Evolutionary conservation across 2,888 invertebrate genomes (phyloP).

Genomic region (Didymodactylos carnosus): DNA sequence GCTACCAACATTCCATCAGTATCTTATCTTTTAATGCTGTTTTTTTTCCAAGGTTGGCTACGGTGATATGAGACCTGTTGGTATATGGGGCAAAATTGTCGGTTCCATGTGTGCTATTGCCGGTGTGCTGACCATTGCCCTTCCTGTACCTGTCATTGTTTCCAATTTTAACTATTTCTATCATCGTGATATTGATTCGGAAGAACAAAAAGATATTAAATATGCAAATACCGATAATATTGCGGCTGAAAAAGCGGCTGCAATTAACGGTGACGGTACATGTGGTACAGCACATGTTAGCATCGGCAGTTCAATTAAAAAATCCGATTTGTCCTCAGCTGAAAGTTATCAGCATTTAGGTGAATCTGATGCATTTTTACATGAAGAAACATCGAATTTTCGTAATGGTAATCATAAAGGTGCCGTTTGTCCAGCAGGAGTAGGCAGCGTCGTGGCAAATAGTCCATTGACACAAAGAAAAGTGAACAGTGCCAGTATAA

Average conservation of each 20-base stretch:
- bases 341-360: not conserved
- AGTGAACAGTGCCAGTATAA: too few relatives aligned
- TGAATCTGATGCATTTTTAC: not conserved
- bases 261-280: not conserved
- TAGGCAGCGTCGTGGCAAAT: too few relatives aligned
- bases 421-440: too few relatives aligned
- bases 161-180: slow-evolving; percentile 15
- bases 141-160: slow-evolving; percentile 15
- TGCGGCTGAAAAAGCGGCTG: not conserved
- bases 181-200: slow-evolving; percentile 13
- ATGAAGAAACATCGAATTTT: too few relatives aligned
- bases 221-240: not conserved
- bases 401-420: too few relatives aligned
- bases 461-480: too few relatives aligned
- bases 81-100: slow-evolving; percentile 15
- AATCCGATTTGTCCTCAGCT: not conserved
- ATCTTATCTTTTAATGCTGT: not conserved
- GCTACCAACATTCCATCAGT: too few relatives aligned
- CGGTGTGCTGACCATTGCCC: slow-evolving; percentile 13
- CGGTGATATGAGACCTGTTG: slow-evolving; percentile 14
- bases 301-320: not conserved
- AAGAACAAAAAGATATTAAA: slow-evolving; percentile 10
- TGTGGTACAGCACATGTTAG: not conserved
- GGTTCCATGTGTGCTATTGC: slow-evolving; percentile 14
- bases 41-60: slow-evolving; percentile 4